These are phyloP conservation scores for Zelostemma sp. DNA, from an alignment of 1,140 invertebrate genomes.

Conservation along the genomic window DNA sequence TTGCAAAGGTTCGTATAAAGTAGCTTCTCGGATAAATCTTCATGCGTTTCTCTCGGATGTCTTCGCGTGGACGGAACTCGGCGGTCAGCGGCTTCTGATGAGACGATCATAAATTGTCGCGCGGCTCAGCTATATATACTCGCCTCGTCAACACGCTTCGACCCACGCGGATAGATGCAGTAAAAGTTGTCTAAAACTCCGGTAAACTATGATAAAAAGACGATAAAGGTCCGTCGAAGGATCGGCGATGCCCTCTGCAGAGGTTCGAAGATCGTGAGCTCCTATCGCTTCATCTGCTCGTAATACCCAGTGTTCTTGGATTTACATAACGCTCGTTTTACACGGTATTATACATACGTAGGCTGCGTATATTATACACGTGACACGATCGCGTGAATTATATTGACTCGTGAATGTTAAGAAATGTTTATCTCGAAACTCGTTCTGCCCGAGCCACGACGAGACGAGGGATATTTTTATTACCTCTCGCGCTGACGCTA, in stretches of 20 bases:
- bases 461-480: constrained; percentile 7
- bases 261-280: constrained; percentile 4
- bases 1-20: too few relatives aligned
- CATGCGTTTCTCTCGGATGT: too few relatives aligned
- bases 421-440: constrained; percentile 30
- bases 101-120: too few relatives aligned
- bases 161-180: constrained; percentile 10
- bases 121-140: not conserved
- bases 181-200: constrained; percentile 12
- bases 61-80: constrained; percentile 39
- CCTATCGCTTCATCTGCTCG: constrained; percentile 21
- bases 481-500: not conserved
- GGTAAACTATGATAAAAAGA: constrained; percentile 17
- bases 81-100: constrained; percentile 41
- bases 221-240: constrained; percentile 7
- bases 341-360: constrained; percentile 31
- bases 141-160: constrained; percentile 24
- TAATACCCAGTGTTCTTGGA: constrained; percentile 21
- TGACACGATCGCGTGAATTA: constrained; percentile 35
- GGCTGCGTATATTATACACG: constrained; percentile 27
- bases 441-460: constrained; percentile 23
- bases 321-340: constrained; percentile 35
- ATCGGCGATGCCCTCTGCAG: not conserved
- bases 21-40: too few relatives aligned
- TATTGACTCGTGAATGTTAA: constrained; percentile 16